phyloP scores from a whole-genome alignment of 1,140 invertebrate species.

The Armadillidium nasatum region DNA sequence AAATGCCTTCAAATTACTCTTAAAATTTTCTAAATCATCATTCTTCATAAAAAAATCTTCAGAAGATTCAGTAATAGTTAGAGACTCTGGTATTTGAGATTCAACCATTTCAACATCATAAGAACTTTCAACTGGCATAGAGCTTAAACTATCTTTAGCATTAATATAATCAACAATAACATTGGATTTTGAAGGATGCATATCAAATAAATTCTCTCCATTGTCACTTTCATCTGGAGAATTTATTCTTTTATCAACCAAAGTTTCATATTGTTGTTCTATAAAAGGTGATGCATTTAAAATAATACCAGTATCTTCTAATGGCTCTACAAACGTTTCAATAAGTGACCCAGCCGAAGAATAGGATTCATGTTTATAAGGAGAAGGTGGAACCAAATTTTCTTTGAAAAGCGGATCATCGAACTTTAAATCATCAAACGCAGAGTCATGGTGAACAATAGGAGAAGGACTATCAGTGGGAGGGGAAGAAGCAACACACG shows the following conservation, averaged over 20 bases:
- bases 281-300: neutral
- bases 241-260: neutral
- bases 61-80: too few relatives aligned
- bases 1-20: too few relatives aligned
- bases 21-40: too few relatives aligned
- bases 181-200: too few relatives aligned
- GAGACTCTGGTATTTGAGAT: too few relatives aligned
- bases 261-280: neutral
- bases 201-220: too few relatives aligned
- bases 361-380: conserved; percentile 14
- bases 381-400: conserved; percentile 16
- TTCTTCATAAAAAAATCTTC: too few relatives aligned
- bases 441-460: conserved; percentile 10
- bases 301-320: conserved; percentile 36
- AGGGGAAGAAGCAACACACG: conserved; percentile 32
- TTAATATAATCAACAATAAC: too few relatives aligned
- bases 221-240: too few relatives aligned
- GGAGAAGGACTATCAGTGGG: conserved; percentile 17
- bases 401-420: conserved; percentile 3
- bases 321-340: conserved; percentile 33
- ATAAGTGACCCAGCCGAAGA: conserved; percentile 29
- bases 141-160: too few relatives aligned
- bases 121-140: too few relatives aligned
- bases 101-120: too few relatives aligned
- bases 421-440: neutral